Evolutionary conservation across 1,140 invertebrate genomes (phyloP).

Genomic region (Drosophila subpulchrella): DNA sequence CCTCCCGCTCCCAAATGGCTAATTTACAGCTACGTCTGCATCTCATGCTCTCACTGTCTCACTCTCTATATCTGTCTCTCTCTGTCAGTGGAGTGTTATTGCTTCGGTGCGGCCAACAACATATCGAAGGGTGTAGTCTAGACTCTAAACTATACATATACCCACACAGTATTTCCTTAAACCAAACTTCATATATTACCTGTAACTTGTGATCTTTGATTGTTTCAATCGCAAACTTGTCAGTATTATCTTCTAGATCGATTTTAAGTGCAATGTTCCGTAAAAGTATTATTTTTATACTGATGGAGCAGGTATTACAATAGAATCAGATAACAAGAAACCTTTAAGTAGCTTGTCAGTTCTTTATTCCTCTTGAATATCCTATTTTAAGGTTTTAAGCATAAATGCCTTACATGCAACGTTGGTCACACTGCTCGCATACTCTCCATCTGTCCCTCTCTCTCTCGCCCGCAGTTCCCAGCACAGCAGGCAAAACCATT

Average conservation of each 20-base stretch:
- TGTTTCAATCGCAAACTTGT: not conserved
- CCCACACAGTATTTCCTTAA: not conserved
- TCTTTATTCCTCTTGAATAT: not conserved
- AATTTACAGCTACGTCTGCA: slow-evolving; percentile 52
- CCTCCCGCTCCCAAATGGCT: slow-evolving; percentile 15
- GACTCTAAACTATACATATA: no score
- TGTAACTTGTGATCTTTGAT: not conserved
- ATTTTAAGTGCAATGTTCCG: not conserved
- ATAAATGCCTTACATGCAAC: not conserved
- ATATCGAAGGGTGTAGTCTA: not conserved
- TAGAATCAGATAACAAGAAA: not conserved
- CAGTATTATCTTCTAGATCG: slow-evolving; percentile 5
- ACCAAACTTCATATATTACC: not conserved
- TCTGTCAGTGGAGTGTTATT: slow-evolving; percentile 2
- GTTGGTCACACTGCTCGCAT: slow-evolving; percentile 23
- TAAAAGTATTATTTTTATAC: not conserved
- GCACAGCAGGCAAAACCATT: slow-evolving; percentile 71
- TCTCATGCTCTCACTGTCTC: slow-evolving; percentile 30
- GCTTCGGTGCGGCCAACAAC: slow-evolving; percentile 16
- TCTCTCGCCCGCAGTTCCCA: slow-evolving; percentile 30
- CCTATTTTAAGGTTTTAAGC: not conserved
- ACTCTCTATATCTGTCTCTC: slow-evolving; percentile 15
- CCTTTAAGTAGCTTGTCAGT: not conserved
- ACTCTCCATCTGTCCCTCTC: slow-evolving; percentile 21
- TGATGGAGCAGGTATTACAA: not conserved